Percentiles rank a stretch among this genome's conserved stretches.
These are phyloP conservation scores for Rachycentron canadum DNA, from an alignment of 2,797 vertebrate species.

Conservation along the genomic window DNA sequence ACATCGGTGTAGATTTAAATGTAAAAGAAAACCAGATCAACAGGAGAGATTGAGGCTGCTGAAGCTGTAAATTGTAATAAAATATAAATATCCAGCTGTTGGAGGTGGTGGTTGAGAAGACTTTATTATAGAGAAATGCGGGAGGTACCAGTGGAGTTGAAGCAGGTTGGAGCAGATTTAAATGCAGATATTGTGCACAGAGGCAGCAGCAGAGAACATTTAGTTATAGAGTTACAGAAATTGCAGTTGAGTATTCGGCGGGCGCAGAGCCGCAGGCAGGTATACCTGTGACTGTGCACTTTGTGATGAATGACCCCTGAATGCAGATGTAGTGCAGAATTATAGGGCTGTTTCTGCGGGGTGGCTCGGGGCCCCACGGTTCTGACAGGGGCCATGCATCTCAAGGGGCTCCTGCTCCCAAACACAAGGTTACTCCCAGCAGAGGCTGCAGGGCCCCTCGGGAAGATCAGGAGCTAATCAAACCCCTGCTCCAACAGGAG, in stretches of 20 bases:
- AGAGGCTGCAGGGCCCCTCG: conserved; percentile 23
- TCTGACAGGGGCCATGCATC: conserved; percentile 77
- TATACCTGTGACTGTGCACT: conserved; percentile 54
- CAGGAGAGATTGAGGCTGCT: not conserved
- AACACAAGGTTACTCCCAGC: conserved; percentile 60
- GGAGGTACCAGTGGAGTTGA: not conserved
- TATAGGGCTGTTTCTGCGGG: conserved; percentile 42
- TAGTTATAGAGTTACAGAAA: conserved; percentile 29
- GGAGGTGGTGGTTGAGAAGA: not conserved
- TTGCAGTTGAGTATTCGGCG: conserved; percentile 14
- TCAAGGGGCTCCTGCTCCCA: conserved; percentile 55
- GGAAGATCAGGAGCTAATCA: conserved; percentile 49
- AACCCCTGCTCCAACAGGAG: conserved; percentile 16
- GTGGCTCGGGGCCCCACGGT: conserved; percentile 56
- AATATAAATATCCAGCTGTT: conserved; percentile 4
- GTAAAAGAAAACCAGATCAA: not conserved
- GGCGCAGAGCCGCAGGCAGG: conserved; percentile 24
- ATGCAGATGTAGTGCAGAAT: conserved; percentile 67
- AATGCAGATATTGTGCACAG: conserved; percentile 20
- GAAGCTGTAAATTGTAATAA: conserved; percentile 10
- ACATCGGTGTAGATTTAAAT: not conserved
- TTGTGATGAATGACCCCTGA: conserved; percentile 68
- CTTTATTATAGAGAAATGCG: conserved; percentile 11
- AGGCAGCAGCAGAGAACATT: not conserved
- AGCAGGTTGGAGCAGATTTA: conserved; percentile 23